phyloP scores from a whole-genome alignment of 1,140 invertebrate genomes.

The Callitettix versicolor region DNA sequence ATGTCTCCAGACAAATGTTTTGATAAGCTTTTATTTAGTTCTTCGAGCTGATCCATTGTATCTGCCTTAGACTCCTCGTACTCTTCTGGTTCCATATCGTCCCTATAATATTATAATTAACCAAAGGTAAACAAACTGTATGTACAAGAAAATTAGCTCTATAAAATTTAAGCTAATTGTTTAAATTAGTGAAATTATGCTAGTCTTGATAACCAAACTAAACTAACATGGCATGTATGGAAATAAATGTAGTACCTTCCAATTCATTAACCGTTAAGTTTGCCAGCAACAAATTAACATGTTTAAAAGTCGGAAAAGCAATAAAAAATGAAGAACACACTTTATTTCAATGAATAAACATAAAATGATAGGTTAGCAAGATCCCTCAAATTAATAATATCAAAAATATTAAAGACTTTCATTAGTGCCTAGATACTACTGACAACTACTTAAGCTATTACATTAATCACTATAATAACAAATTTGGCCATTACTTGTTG shows the following conservation, averaged over 20 bases:
- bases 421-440: no score
- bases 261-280: background rate
- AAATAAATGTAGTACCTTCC: no score
- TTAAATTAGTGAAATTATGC: no score
- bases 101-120: constrained; percentile 34
- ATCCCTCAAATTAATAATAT: no score
- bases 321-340: background rate
- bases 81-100: constrained; percentile 50
- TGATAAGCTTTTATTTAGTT: constrained; percentile 56
- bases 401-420: no score
- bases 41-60: constrained; percentile 62
- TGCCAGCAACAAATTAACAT: no score
- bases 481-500: no score
- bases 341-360: background rate
- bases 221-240: no score
- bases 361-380: no score
- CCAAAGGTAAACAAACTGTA: constrained; percentile 15
- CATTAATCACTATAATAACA: no score
- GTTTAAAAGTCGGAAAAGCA: constrained; percentile 3
- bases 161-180: constrained; percentile 1
- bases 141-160: background rate
- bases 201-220: no score
- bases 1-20: constrained; percentile 58
- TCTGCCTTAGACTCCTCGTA: constrained; percentile 63
- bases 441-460: no score